Evolutionary conservation across 37 sponge, comb jelly and placozoan species (phyloP).

Genomic region (Hexactinellida sp.): DNA sequence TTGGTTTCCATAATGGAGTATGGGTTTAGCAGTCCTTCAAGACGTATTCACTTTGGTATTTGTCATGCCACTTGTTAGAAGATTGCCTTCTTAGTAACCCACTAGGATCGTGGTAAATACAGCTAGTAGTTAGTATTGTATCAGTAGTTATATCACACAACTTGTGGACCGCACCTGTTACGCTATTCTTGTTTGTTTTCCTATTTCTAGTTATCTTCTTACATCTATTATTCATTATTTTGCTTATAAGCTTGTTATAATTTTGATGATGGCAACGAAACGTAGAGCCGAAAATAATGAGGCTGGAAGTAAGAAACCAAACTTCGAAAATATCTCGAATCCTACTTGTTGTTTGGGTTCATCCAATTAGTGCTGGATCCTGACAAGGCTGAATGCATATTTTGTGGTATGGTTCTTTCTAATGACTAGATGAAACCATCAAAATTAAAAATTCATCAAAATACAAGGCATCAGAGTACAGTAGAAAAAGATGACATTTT

Average conservation of each 20-base stretch:
- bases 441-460: not conserved
- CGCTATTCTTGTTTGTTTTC: not conserved
- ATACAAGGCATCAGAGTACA: not conserved
- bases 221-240: not conserved
- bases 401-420: not conserved
- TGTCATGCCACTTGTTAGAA: too few species aligned
- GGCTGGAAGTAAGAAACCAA: not conserved
- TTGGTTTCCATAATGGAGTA: too few species aligned
- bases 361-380: not conserved
- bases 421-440: not conserved
- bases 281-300: not conserved
- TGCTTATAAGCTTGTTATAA: not conserved
- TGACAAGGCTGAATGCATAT: not conserved
- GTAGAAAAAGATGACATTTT: not conserved
- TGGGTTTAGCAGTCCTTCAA: too few species aligned
- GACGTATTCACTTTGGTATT: too few species aligned
- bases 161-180: too few species aligned
- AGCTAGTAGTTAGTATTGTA: not conserved
- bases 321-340: not conserved
- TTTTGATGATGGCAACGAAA: not conserved
- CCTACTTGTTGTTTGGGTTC: not conserved
- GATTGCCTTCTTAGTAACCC: too few species aligned
- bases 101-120: too few species aligned
- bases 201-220: not conserved
- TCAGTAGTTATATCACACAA: not conserved